Evolutionary conservation across 2,888 invertebrate species (phyloP).

Genomic region (Zygogramma bicolorata): DNA sequence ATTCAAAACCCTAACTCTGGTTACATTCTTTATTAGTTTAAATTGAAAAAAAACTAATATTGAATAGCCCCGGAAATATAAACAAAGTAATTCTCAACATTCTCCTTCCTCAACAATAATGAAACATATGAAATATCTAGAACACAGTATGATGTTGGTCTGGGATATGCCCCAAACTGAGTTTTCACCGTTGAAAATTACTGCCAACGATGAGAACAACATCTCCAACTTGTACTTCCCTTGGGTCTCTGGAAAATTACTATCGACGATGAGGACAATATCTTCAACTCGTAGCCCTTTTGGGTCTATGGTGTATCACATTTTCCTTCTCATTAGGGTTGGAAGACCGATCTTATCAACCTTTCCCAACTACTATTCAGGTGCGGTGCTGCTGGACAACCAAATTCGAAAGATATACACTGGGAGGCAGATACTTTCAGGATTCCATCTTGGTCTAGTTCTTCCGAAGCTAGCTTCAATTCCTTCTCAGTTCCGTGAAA

Average conservation of each 20-base stretch:
- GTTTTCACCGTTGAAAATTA: not conserved
- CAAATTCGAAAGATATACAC: not conserved
- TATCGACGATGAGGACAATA: not conserved
- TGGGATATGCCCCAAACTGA: not conserved
- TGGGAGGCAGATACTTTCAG: not conserved
- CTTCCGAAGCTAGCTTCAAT: no score
- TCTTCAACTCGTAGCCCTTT: not conserved
- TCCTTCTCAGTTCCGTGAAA: no score
- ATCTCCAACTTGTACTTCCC: not conserved
- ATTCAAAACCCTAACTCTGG: no score
- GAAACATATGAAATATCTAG: no score
- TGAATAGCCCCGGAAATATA: no score
- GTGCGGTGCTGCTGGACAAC: not conserved
- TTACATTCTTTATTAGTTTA: no score
- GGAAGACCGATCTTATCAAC: not conserved
- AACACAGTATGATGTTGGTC: not conserved
- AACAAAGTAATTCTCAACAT: no score
- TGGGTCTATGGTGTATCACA: not conserved
- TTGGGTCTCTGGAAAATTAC: not conserved
- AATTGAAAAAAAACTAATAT: no score
- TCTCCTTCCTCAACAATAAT: no score
- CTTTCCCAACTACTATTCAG: not conserved
- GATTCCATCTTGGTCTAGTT: not conserved
- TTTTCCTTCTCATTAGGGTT: not conserved
- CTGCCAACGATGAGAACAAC: not conserved